phyloP scores from a whole-genome alignment of 2,797 vertebrate species.

The Neostethus bicornis region DNA sequence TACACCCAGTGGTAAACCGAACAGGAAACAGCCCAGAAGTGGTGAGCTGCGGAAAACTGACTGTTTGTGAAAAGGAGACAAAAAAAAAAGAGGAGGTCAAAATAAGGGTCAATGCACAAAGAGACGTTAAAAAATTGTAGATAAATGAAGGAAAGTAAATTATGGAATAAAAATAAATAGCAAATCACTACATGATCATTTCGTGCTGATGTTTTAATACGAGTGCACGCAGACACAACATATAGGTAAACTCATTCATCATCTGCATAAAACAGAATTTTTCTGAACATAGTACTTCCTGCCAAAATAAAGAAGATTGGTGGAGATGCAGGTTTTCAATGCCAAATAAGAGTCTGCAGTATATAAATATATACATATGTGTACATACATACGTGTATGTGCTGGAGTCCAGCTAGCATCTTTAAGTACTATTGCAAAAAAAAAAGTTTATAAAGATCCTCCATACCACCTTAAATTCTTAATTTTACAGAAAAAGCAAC shows the following conservation, averaged over 20 bases:
- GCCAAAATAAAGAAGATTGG: slow-evolving; percentile 17
- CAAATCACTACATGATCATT: neutral
- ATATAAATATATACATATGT: too few species aligned
- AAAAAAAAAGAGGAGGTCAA: slow-evolving; percentile 18
- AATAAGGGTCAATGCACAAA: too few species aligned
- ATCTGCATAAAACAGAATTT: slow-evolving; percentile 1
- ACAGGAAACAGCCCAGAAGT: slow-evolving; percentile 95
- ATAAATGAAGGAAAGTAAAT: neutral
- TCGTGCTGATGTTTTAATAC: neutral
- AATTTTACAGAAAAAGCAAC: slow-evolving; percentile 6
- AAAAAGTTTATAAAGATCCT: too few species aligned
- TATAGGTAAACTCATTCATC: slow-evolving; percentile 1
- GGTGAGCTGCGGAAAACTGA: slow-evolving; percentile 97
- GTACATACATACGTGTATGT: too few species aligned
- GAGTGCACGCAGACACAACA: neutral
- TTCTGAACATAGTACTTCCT: slow-evolving; percentile 1
- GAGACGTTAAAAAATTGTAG: neutral
- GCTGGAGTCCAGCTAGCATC: too few species aligned
- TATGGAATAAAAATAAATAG: neutral
- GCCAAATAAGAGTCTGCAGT: too few species aligned
- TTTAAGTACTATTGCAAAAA: too few species aligned
- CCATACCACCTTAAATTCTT: too few species aligned
- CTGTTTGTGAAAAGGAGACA: slow-evolving; percentile 68
- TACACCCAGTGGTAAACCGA: slow-evolving; percentile 94
- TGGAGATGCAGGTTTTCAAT: too few species aligned